Base-by-base conservation (phyloP, 2,888 invertebrate species). In the Diachrysia chrysitis region DNA sequence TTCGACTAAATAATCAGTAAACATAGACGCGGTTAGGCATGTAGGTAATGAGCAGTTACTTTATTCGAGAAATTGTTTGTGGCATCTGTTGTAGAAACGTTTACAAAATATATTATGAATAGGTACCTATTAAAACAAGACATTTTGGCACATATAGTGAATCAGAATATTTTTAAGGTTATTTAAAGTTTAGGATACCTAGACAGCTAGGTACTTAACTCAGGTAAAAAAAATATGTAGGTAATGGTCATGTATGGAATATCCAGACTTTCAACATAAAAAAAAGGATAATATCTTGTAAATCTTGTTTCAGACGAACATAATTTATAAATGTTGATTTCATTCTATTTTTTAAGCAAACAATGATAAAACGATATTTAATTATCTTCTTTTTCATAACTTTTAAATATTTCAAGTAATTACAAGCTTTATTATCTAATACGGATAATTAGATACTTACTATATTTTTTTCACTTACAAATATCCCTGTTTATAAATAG, bases 401-500 rank as follows among this genome's bases (percentile, higher is more conserved):
- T 42, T 7, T n/a, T n/a, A 42, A 14, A 42, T n/a, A 42, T 4
- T 42, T 42, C n/a, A 42, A 42, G 42, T 42, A 42, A 42, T n/a
- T 42, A 42, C 42, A n/a, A 42, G n/a, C 42, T 4, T 42, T 42
- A n/a, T n/a, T 42, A 42, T 42, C 42, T 21, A 12, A 19, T 51
- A 51, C 1, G 23, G 29, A 37, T 51, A 68, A 58, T 21, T 51
- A 62, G 21, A 51, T 57, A 19, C 29, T 37, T 54, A 58, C 25
- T 63, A 70, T 63, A 66, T 61, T 60, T 60, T 10, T 48, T 74
- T 58, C 53, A 69, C 62, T 66, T 65, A 74, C 17, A 65, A 65
- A 63, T 64, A 66, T 74, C 74, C 78, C 78, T 77, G 77, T 77
- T 73, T 59, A 48, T 53, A 65, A 46, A 63, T 66, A 63, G 67